Base-by-base conservation (phyloP, 2,888 invertebrate species). In the Lochmaea capreae region DNA sequence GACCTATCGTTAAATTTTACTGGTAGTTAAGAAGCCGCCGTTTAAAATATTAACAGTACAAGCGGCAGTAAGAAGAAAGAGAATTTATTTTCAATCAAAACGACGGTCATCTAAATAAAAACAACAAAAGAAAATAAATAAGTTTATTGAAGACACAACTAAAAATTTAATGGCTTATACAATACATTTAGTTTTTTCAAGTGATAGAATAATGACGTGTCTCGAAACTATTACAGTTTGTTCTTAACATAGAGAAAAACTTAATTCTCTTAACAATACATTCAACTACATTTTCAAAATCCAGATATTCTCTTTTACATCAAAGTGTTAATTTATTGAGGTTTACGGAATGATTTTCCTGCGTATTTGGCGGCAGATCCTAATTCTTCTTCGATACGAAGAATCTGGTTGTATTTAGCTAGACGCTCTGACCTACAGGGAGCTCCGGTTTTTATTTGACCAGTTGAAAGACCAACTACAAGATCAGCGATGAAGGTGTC, bases 401-500 rank as follows among this genome's bases (percentile, higher is more conserved):
- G 92, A 80, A 99, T 94, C 89, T 99, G 99, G 89, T 99, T 99
- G 90, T 99, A 99, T 87, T 99, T 99, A 80, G 98, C 97, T 85
- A 98, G 91, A 85, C 99, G 93, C 88, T 99, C 99, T 6, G 98
- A 98, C 83, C 99, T 94, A 90, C 99, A 99, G 11, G 99, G 99
- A 61, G 99, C 99, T 66, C 99, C 99, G 65, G 99, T 99, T 89
- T 99, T 99, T 87, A 99, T 99, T 90, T 99, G 99, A 76, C 99
- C 99, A 71, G 99, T 99, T 72, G 97, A 96, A 74, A 99, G 91
- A 77, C 99, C 99, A 52, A 99, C 99, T 14, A 99, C 99, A 83
- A 99, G 90, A 88, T 99, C 99, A 79, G 98, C 99, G 85, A 99
- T 99, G 89, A 99, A 99, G 0, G 98, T 96, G 87, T 99, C 99